Evolutionary conservation across 1,140 invertebrate genomes (phyloP).

Genomic region (Cherax quadricarinatus): DNA sequence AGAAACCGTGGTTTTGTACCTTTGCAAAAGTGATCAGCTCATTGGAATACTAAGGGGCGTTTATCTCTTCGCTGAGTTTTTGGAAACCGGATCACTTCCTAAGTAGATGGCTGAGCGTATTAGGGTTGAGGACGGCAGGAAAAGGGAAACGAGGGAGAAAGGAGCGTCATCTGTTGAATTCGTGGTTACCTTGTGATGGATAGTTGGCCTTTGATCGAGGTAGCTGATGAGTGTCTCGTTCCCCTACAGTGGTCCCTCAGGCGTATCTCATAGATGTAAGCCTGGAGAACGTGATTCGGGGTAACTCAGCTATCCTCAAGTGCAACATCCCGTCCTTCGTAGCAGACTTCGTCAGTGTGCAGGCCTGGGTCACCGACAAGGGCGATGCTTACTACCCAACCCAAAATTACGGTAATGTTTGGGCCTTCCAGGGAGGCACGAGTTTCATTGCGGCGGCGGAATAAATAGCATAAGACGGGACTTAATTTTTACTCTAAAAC

Average conservation of each 20-base stretch:
- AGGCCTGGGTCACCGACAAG: conserved; percentile 62
- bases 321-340: conserved; percentile 79
- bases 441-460: neutral
- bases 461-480: neutral
- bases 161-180: neutral
- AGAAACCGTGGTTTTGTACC: no score
- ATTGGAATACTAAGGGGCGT: no score
- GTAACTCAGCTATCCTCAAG: conserved; percentile 78
- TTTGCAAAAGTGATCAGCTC: no score
- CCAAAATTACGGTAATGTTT: conserved; percentile 61
- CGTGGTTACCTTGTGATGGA: neutral
- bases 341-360: conserved; percentile 76
- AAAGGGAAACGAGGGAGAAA: no score
- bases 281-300: conserved; percentile 77
- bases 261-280: conserved; percentile 77
- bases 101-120: no score
- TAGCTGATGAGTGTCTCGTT: neutral
- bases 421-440: neutral
- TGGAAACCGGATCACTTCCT: no score
- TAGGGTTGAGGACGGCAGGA: no score
- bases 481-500: neutral
- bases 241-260: conserved; percentile 76
- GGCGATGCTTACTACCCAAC: conserved; percentile 82
- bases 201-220: neutral
- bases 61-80: no score